Conservation (phyloP, 2,797 vertebrate genomes). For the Epinephelus malabaricus region DNA sequence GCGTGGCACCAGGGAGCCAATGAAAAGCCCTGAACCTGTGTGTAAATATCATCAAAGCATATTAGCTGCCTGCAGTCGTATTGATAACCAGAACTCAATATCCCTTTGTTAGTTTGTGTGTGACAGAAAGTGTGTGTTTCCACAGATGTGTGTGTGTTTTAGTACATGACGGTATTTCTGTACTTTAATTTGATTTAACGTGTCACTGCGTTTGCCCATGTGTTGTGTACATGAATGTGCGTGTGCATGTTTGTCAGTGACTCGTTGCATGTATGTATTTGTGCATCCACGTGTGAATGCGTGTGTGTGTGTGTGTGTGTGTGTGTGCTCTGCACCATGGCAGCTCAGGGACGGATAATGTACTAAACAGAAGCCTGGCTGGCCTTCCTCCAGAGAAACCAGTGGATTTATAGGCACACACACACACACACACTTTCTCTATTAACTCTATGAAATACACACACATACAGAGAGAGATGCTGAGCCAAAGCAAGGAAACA, state of each 20-base stretch:
- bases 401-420: conserved; percentile 24
- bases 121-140: not conserved
- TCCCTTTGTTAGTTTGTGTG: not conserved
- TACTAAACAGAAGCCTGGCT: conserved; percentile 22
- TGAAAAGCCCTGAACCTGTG: no score
- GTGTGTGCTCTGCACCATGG: not conserved
- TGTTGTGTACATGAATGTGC: not conserved
- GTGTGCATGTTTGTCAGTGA: not conserved
- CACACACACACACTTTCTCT: conserved; percentile 7
- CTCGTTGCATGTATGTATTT: not conserved
- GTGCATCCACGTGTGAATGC: not conserved
- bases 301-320: not conserved
- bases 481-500: conserved; percentile 18
- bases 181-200: not conserved
- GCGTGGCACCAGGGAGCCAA: no score
- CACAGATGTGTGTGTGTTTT: not conserved
- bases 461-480: not conserved
- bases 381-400: conserved; percentile 31
- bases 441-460: not conserved
- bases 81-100: not conserved
- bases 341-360: conserved; percentile 35
- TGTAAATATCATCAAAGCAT: no score
- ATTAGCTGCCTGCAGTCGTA: no score
- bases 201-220: not conserved
- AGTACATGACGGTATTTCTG: not conserved